A percentile compares a stretch with the other conserved stretches of the same genome.
Evolutionary conservation across 2,113 vertebrate species (phyloP).

Genomic region (Pleuronectes platessa): DNA sequence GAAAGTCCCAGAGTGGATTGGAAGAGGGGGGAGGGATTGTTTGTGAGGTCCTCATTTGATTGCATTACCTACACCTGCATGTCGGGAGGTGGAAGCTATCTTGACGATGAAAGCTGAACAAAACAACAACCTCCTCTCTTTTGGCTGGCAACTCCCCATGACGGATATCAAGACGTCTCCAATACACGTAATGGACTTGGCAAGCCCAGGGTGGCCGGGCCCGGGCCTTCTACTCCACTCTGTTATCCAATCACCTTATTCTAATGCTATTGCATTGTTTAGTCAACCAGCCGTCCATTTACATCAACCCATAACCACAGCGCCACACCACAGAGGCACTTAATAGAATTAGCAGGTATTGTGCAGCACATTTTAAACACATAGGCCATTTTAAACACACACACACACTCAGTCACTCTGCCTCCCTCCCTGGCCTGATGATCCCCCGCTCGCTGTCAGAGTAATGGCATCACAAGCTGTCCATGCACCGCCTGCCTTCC

Average conservation of each 20-base stretch:
- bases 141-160: constrained; percentile 55
- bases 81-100: constrained; percentile 71
- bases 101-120: constrained; percentile 68
- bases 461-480: constrained; percentile 60
- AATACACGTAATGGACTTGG: constrained; percentile 86
- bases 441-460: constrained; percentile 56
- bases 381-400: constrained; percentile 67
- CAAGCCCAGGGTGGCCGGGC: constrained; percentile 63
- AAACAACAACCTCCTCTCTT: constrained; percentile 58
- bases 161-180: constrained; percentile 75
- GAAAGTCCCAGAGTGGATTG: constrained; percentile 50
- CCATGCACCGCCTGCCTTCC: constrained; percentile 32
- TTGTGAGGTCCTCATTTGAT: constrained; percentile 68
- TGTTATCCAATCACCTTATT: constrained; percentile 85
- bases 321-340: constrained; percentile 71
- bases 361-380: constrained; percentile 81
- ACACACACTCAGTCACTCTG: constrained; percentile 38
- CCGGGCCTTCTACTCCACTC: constrained; percentile 70
- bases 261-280: constrained; percentile 82
- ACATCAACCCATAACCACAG: constrained; percentile 78
- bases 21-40: constrained; percentile 15
- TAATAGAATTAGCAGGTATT: constrained; percentile 86
- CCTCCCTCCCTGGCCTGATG: constrained; percentile 40
- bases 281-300: constrained; percentile 82
- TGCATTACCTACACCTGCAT: constrained; percentile 70